Evolutionary conservation across 2,888 invertebrate genomes (phyloP), one percentile per base, ranked within the genome.

Genomic region (Nymphalis urticae): DNA sequence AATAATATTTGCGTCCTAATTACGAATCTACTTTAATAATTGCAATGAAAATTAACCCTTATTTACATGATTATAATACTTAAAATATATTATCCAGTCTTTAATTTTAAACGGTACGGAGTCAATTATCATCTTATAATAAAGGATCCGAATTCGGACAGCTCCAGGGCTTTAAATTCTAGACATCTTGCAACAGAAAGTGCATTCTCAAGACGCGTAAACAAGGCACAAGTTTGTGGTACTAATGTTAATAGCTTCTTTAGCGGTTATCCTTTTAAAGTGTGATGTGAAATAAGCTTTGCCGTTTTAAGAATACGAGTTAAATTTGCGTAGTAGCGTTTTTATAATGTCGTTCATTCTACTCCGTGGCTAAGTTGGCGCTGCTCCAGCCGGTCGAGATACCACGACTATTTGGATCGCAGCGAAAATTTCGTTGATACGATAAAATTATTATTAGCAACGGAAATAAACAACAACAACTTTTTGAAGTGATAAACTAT

Each of bases 331-430:
- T n/a, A 13, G 48, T 36, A 56, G n/a, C 10, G n/a, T 54, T 56
- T 53, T 54, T 63, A 62, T 62, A 36, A 51, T 51, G 51, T 36
- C 62, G 51, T 62, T 48, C 48, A 36, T 63, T 13, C 56, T 66
- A 1, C 16, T 36, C 50, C 56, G 66, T 48, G 63, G 68, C 63
- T 53, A 42, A 36, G 60, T 64, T 71, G 71, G 71, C 71, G 36
- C 24, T 21, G 36, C 62, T 69, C 71, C 71, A 71, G 66, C 27
- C 21, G 48, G 58, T 62, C 58, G 62, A 58, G 71, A 62, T 66
- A 69, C 64, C 66, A 62, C 58, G 53, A 64, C 66, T 71, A 69
- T 69, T 71, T 66, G 61, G 69, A 59, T 71, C 69, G 69, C 69
- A 69, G 66, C 64, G 64, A 69, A 64, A 71, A 72, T 69, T 67